Evolutionary conservation across 2,888 invertebrate genomes (phyloP), one percentile per base, ranked within the genome.

Genomic region (Lobophora halterata): DNA sequence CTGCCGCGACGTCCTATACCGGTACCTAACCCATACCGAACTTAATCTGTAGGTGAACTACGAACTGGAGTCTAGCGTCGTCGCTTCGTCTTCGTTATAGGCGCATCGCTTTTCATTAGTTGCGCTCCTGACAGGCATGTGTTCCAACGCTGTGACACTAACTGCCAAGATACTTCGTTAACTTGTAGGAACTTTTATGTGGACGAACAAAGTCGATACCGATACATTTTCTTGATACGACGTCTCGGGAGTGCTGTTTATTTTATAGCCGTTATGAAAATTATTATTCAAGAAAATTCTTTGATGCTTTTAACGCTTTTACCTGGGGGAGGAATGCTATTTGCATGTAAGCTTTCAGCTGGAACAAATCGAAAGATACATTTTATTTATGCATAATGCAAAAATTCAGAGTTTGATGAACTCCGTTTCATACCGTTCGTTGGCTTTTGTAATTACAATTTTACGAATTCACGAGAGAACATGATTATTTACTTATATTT

Each of bases 21-120:
- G n/a, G n/a, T n/a, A n/a, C n/a, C n/a, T 44, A 46, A 37, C 61
- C 63, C 57, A 64, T 58, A 55, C 53, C 42, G 41, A 42, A 60
- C 58, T 59, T 65, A 65, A 69, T 70, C 62, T 71, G 65, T 65
- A 49, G 40, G 46, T 38, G 50, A 58, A 64, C 39, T 49, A 45
- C 20, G 34, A 8, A 23, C 49, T 55, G 48, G 57, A 61, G 60
- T 65, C 61, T n/a, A n/a, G 59, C 61, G 49, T 41, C 46, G 46
- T 31, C 64, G 56, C 60, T 79, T 60, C 55, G 58, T 80, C 76
- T 80, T 76, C 65, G 74, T 81, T 80, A 79, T 58, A 44, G 45
- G 46, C 60, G 64, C 73, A 77, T 80, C 77, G 68, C 61, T 79
- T 76, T 78, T 77, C 79, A 79, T 80, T 81, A 81, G 59, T 50